Conservation (phyloP, 2,888 invertebrate genomes). For the Catocala nupta region DNA sequence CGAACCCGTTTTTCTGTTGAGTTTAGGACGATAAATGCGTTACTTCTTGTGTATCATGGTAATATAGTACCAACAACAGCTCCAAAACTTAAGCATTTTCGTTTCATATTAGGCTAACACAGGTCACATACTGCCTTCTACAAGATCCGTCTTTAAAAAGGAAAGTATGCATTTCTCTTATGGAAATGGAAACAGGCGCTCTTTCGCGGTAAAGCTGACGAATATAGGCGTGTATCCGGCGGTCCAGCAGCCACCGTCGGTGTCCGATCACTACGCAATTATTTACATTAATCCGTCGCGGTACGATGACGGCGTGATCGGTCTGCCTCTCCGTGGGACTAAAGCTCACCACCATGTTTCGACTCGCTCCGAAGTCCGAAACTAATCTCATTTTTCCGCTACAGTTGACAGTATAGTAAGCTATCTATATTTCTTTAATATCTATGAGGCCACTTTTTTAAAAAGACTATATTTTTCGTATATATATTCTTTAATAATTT, state of each 20-base stretch:
- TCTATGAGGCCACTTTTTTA: not conserved
- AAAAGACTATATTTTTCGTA: too few relatives aligned
- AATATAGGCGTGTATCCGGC: conserved; percentile 77
- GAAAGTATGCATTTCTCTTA: too few relatives aligned
- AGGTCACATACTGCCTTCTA: too few relatives aligned
- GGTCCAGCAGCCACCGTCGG: conserved; percentile 52
- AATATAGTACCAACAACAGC: too few relatives aligned
- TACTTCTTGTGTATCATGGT: too few relatives aligned
- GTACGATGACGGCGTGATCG: conserved; percentile 51
- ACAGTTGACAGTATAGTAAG: conserved; percentile 8
- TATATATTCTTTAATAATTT: too few relatives aligned
- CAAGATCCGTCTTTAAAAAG: too few relatives aligned
- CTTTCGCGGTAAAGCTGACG: conserved; percentile 59
- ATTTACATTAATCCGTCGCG: conserved; percentile 77
- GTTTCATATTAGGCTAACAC: too few relatives aligned
- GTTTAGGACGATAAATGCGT: too few relatives aligned
- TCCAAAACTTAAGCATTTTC: too few relatives aligned
- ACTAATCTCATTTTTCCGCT: conserved; percentile 21
- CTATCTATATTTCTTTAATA: too few relatives aligned
- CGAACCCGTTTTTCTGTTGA: too few relatives aligned
- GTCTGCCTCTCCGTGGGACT: conserved; percentile 53
- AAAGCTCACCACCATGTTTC: conserved; percentile 30
- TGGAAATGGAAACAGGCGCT: conserved; percentile 61
- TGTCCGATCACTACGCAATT: conserved; percentile 63
- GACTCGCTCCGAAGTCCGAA: conserved; percentile 10